Evolutionary conservation across 2,888 invertebrate genomes (phyloP).

Genomic region (Laothoe populi): DNA sequence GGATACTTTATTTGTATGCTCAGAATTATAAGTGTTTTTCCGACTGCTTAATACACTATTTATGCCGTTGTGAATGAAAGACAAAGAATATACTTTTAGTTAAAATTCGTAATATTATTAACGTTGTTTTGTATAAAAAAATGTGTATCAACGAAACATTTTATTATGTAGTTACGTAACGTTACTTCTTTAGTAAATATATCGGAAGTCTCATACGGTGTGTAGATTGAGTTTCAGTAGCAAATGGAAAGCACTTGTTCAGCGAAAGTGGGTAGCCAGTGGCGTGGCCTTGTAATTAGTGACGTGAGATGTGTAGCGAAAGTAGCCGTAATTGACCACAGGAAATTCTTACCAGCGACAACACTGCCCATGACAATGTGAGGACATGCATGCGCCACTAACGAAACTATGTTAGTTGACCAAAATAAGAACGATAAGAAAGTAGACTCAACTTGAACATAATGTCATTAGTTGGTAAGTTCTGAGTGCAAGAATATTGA

Average conservation of each 20-base stretch:
- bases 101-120: too few species aligned
- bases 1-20: constrained; percentile 27
- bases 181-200: background rate
- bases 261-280: constrained; percentile 73
- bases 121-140: background rate
- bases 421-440: constrained; percentile 24
- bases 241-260: constrained; percentile 44
- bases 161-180: background rate
- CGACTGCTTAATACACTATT: background rate
- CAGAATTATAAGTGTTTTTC: background rate
- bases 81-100: background rate
- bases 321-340: constrained; percentile 56
- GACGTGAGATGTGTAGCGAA: constrained; percentile 57
- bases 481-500: background rate
- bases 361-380: background rate
- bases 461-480: background rate
- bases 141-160: too few species aligned
- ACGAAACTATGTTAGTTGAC: constrained; percentile 12
- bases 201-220: background rate
- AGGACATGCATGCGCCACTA: background rate
- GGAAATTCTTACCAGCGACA: constrained; percentile 25
- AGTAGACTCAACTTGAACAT: constrained; percentile 2
- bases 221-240: constrained; percentile 25
- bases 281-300: constrained; percentile 57
- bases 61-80: background rate